phyloP scores from a whole-genome alignment of 2,797 vertebrate genomes.

The Urocyon cinereoargenteus region DNA sequence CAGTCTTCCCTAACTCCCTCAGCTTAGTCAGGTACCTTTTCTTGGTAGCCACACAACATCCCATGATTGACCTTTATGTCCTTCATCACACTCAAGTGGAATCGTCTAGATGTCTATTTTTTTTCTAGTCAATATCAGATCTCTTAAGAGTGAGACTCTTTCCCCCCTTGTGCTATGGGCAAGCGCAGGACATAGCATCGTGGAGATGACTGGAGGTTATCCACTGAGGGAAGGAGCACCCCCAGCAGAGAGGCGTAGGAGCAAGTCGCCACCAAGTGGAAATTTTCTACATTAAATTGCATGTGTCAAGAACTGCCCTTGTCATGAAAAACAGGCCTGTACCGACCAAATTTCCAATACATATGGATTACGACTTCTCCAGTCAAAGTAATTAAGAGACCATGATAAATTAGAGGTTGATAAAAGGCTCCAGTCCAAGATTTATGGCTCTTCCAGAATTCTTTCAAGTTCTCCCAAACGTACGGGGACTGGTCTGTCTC shows the following conservation, averaged over 20 bases:
- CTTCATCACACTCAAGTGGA: too few species aligned
- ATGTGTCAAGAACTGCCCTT: not conserved
- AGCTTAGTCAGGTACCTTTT: not conserved
- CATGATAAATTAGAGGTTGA: constrained; percentile 88
- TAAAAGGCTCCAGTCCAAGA: constrained; percentile 88
- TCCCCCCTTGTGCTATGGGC: too few species aligned
- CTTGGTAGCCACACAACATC: too few species aligned
- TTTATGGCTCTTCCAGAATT: constrained; percentile 85
- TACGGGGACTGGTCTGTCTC: constrained; percentile 78
- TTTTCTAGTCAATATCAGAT: rapidly evolving
- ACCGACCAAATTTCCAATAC: constrained; percentile 77
- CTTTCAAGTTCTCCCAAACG: constrained; percentile 89
- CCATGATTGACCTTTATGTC: not conserved
- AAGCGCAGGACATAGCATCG: rapidly evolving
- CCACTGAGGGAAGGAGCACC: rapidly evolving
- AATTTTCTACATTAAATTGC: not conserved
- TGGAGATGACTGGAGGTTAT: not conserved
- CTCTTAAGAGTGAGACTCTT: not conserved
- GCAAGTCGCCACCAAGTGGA: constrained; percentile 15
- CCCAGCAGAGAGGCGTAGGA: rapidly evolving
- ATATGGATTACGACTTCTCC: constrained; percentile 86
- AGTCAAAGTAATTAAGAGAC: constrained; percentile 88
- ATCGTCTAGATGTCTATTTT: not conserved
- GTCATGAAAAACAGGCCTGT: constrained; percentile 74
- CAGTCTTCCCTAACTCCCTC: not conserved